Base-by-base conservation (phyloP, 1,140 invertebrate species). In the Pantala flavescens region DNA sequence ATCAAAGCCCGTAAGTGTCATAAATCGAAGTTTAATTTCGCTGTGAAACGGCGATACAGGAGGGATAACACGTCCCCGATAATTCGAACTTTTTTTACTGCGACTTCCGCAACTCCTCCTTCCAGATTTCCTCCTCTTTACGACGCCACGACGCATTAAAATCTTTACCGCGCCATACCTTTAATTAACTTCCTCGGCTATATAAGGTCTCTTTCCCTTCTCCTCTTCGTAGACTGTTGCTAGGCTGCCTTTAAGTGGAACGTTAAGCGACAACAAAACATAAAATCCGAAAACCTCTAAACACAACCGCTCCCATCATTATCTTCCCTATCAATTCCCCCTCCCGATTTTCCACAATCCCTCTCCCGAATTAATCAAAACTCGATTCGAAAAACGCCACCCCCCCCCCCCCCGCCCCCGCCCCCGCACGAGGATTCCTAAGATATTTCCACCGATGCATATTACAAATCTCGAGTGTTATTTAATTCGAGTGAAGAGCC, bases 141-240 rank as follows among this genome's bases (percentile, higher is more conserved):
- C 28, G 28, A 36, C 28, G 9, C 28, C 28, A 36, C 28, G 9
- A 36, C 28, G 49, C 49, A 63, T 63, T 63, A 63, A 63, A 63
- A 63, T 63, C 49, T 63, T 63, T 63, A 63, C 16, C 49, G 49
- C 49, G n/a, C 49, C 49, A 63, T 63, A 63, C 49, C 49, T 63
- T 63, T 63, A 63, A 63, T 63, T 63, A 63, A 63, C 49, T 63
- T 21, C 16, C 16, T 63, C 16, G 49, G 49, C 49, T 21, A 63
- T n/a, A n/a, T 63, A 63, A 63, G n/a, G 12, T 63, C 49, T 63
- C 49, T 63, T 63, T 63, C 49, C 12, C 49, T 16, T 14, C 49
- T 12, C 49, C 49, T 19, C 16, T 63, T 36, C 49, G n/a, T 21
- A 63, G 49, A 63, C 9, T 3, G 3, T 63, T 63, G 16, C 49